Evolutionary conservation across 2,797 vertebrate genomes (phyloP), one percentile per base, ranked within the genome.

Genomic region (Xiphophorus birchmanni): DNA sequence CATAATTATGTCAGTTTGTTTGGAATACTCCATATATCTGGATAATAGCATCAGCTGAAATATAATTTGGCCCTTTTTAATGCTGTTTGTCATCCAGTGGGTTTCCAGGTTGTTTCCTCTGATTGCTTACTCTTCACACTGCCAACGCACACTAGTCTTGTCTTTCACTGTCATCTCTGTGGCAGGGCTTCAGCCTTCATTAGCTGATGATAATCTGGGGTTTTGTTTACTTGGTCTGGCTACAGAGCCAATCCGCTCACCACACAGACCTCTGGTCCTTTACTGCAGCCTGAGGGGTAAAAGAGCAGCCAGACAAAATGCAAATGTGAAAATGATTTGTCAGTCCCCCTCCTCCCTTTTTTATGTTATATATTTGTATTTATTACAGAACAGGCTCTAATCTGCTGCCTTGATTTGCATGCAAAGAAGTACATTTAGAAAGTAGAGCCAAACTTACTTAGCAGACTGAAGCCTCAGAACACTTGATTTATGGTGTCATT

Each of bases 141-240:
- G 48, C n/a, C n/a, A n/a, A n/a, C n/a, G n/a, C n/a, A n/a, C 80
- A 69, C 47, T 13, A 21, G 21, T 58, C 69, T 76, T 83, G 86
- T 84, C 83, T 42, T 71, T 85, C 82, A 58, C 40, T 69, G 87
- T 87, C 85, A 84, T 82, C 71, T 44, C 29, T 40, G 69, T 71
- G 74, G 44, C 76, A 26, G 6, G 52, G 80, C 80, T 60, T 90
- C 84, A 83, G 80, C 83, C 81, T 81, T 54, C 52, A 90, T 93
- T 86, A 92, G 80, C 90, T 75, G 81, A 83, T 32, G 71, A 45
- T 94, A 94, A 94, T 93, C 93, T 90, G 83, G 84, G 87, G 79
- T 32, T 45, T 72, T 82, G 87, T 93, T 86, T 84, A 84, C 88
- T 78, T 73, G 80, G 58, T 42, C 83, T 73, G 75, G 63, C 73